A percentile compares a stretch with the other conserved stretches of the same genome.
Evolutionary conservation across 2,888 invertebrate species (phyloP).

Genomic region (Timandra comae): DNA sequence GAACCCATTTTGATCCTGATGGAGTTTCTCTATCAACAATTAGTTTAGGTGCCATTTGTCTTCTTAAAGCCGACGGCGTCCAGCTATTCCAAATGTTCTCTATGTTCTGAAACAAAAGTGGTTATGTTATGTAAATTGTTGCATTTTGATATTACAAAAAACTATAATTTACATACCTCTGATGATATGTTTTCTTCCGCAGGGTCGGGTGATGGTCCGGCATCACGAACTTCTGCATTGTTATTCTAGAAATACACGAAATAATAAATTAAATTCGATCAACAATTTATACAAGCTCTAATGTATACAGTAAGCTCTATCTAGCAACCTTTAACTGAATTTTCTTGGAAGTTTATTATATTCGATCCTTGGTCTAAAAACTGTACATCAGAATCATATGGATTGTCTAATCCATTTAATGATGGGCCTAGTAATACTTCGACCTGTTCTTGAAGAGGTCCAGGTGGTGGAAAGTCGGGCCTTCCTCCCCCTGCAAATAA

Average conservation of each 20-base stretch:
- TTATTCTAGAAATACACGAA: not conserved
- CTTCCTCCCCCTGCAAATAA: constrained; percentile 3
- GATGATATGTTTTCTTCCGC: not conserved
- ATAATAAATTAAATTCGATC: not conserved
- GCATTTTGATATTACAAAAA: too few relatives aligned
- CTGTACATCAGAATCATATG: constrained; percentile 1
- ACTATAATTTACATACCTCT: too few relatives aligned
- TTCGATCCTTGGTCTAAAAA: not conserved
- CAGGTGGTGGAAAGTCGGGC: constrained; percentile 1
- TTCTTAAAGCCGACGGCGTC: not conserved
- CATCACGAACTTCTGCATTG: not conserved
- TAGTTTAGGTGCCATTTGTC: too few relatives aligned
- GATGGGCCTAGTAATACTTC: constrained; percentile 1
- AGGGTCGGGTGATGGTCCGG: not conserved
- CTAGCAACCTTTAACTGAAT: not conserved
- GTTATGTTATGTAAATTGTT: too few relatives aligned
- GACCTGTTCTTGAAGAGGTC: constrained; percentile 1
- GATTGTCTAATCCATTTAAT: constrained; percentile 1
- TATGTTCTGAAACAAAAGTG: not conserved
- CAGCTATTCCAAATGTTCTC: not conserved
- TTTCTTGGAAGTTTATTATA: too few relatives aligned
- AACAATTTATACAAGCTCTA: too few relatives aligned
- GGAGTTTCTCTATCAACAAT: not conserved
- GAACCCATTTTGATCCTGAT: not conserved
- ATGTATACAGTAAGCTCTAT: too few relatives aligned